A percentile compares a stretch with the other conserved stretches of the same genome.
Evolutionary conservation across 2,113 vertebrate genomes (phyloP).

Genomic region (Camelus dromedarius): DNA sequence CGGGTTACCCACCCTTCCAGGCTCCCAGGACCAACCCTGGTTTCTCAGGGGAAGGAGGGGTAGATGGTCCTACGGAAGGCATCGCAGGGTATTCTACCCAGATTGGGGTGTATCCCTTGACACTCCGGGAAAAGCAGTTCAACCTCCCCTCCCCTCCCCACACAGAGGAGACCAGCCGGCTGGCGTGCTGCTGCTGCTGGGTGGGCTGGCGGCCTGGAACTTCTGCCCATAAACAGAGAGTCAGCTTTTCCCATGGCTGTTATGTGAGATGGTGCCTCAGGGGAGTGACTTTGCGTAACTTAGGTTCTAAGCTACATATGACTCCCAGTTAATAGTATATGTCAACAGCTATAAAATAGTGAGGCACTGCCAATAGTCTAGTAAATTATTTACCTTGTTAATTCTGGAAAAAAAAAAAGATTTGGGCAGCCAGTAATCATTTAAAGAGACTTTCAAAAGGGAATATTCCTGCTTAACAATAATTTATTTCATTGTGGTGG

Average conservation of each 20-base stretch:
- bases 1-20: fast-evolving
- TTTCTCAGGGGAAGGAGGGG: background rate
- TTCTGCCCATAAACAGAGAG: background rate
- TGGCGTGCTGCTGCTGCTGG: no score
- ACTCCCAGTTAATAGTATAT: background rate
- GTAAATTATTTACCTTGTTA: conserved; percentile 52
- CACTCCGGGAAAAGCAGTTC: background rate
- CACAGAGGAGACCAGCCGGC: background rate
- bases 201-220: background rate
- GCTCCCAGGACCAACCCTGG: background rate
- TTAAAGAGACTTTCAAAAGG: background rate
- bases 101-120: background rate
- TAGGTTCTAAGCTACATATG: background rate
- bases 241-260: background rate
- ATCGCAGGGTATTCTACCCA: fast-evolving
- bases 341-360: conserved; percentile 47
- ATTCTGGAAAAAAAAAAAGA: background rate
- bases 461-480: background rate
- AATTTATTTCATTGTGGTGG: background rate
- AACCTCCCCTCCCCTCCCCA: background rate
- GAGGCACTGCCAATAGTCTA: background rate
- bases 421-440: background rate
- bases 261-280: background rate
- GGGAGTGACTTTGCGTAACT: conserved; percentile 35
- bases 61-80: background rate